phyloP scores from a whole-genome alignment of 2,888 invertebrate genomes.

The Antheraea assamensis region DNA sequence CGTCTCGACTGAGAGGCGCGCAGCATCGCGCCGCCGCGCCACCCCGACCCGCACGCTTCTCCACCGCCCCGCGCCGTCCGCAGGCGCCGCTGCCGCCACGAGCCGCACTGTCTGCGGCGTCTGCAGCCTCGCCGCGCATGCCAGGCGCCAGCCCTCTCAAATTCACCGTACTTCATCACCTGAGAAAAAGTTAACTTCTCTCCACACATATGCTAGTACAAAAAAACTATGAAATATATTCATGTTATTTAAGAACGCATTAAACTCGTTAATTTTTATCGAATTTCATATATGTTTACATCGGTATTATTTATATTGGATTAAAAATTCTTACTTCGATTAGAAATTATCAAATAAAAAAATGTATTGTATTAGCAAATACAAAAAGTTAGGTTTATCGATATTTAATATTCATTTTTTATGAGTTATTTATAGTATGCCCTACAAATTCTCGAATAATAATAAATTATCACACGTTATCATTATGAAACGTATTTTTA shows the following conservation, averaged over 20 bases:
- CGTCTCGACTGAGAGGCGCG: slow-evolving; percentile 86
- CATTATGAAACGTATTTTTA: background rate
- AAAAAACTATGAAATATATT: background rate
- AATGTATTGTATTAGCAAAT: background rate
- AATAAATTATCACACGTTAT: background rate
- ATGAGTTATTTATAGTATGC: background rate
- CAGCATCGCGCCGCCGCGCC: slow-evolving; percentile 84
- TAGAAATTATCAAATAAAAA: background rate
- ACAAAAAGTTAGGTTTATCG: background rate
- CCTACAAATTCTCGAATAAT: background rate
- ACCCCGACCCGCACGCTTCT: slow-evolving; percentile 64
- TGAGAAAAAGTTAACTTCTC: slow-evolving; percentile 3
- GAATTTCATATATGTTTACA: background rate
- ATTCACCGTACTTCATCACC: slow-evolving; percentile 12
- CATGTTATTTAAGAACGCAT: background rate
- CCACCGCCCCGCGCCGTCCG: slow-evolving; percentile 45
- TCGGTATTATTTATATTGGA: background rate
- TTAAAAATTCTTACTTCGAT: background rate
- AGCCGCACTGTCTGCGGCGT: slow-evolving; percentile 72
- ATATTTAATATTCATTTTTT: background rate
- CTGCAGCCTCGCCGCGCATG: slow-evolving; percentile 67
- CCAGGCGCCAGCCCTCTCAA: slow-evolving; percentile 6
- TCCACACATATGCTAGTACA: background rate
- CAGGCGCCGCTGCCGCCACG: slow-evolving; percentile 68
- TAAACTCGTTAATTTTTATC: background rate